Conservation (phyloP, 2,888 invertebrate species). For the Drosophila conformis region DNA sequence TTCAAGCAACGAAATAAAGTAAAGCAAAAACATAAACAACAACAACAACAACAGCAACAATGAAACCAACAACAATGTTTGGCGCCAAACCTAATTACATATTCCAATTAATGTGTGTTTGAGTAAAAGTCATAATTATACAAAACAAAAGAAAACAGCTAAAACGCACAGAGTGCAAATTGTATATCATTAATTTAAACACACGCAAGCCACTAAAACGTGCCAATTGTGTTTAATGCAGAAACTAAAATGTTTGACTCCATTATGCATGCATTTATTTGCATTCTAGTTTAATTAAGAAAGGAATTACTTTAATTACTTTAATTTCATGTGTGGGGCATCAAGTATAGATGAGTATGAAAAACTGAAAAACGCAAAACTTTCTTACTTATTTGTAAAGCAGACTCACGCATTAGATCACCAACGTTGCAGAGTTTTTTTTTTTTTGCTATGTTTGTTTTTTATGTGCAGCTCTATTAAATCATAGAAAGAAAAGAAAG, state of each 20-base stretch:
- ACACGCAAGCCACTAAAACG: slow-evolving; percentile 6
- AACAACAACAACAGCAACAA: slow-evolving; percentile 14
- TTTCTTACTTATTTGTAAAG: not conserved
- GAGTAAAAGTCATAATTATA: slow-evolving; percentile 27
- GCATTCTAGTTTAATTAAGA: not conserved
- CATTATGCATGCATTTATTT: not conserved
- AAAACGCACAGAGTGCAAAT: slow-evolving; percentile 9
- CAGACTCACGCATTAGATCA: slow-evolving; percentile 4
- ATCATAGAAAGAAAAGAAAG: slow-evolving; percentile 35
- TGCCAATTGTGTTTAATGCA: not conserved
- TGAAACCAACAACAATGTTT: slow-evolving; percentile 27
- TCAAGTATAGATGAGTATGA: not conserved
- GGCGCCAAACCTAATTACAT: slow-evolving; percentile 30
- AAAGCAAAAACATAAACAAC: slow-evolving; percentile 4
- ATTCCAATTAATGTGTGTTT: slow-evolving; percentile 36
- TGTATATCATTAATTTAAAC: slow-evolving; percentile 17
- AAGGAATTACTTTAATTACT: not conserved
- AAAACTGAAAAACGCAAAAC: not conserved
- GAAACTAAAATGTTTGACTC: not conserved
- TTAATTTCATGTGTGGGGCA: not conserved
- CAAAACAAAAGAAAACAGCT: not conserved
- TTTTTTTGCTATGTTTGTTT: not conserved
- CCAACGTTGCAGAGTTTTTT: slow-evolving; percentile 1
- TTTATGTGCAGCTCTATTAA: slow-evolving; percentile 31
- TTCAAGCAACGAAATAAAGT: slow-evolving; percentile 17